Conservation (phyloP, 2,888 invertebrate species). For the Cosmopolites sordidus region DNA sequence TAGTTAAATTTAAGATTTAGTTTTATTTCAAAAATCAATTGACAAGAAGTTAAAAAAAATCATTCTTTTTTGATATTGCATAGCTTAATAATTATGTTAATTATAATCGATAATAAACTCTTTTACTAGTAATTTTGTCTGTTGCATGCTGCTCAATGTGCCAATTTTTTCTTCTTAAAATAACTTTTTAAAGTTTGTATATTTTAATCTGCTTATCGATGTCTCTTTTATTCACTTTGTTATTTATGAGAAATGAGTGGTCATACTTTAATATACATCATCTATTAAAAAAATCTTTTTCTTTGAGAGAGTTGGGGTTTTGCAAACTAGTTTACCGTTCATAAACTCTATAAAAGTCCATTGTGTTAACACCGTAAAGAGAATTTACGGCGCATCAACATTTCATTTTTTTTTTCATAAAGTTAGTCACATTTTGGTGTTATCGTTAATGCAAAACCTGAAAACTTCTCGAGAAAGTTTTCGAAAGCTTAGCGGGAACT, state of each 20-base stretch:
- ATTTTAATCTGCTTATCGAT: constrained; percentile 24
- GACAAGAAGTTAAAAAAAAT: no score
- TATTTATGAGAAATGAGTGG: constrained; percentile 17
- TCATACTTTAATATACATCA: constrained; percentile 7
- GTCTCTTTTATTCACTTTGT: constrained; percentile 20
- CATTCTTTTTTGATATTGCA: no score
- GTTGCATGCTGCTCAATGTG: constrained; percentile 28
- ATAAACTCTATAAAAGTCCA: background rate
- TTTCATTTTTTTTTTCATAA: no score
- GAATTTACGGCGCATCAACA: no score
- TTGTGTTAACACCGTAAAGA: no score
- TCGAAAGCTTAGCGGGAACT: constrained; percentile 64
- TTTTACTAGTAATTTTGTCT: constrained; percentile 1
- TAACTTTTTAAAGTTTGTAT: constrained; percentile 11
- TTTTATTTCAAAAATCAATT: no score
- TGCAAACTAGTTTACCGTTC: background rate
- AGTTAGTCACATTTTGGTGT: no score
- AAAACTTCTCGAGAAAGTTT: constrained; percentile 29
- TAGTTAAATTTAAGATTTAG: no score
- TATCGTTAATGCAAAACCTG: constrained; percentile 1
- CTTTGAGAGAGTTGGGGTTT: background rate
- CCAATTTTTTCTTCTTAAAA: constrained; percentile 15
- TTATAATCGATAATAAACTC: no score
- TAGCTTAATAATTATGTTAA: no score
- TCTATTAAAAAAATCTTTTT: background rate